These are phyloP conservation scores for Cotesia vestalis DNA, from an alignment of 1,140 invertebrate species.

Conservation along the genomic window DNA sequence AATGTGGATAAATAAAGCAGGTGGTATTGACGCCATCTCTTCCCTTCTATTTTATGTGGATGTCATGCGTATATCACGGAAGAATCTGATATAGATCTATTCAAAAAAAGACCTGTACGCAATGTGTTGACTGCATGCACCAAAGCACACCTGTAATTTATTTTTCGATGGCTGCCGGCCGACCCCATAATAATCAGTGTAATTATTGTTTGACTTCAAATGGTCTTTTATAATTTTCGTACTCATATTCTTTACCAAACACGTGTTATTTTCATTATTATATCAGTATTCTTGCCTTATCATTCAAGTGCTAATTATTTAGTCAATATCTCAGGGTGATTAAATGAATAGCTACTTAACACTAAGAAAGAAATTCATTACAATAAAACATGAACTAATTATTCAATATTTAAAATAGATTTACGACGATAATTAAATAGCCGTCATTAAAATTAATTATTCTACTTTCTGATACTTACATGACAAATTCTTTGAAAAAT, in stretches of 20 bases:
- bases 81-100: slow-evolving; percentile 58
- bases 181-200: slow-evolving; percentile 64
- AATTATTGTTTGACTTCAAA: slow-evolving; percentile 64
- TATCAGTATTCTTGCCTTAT: slow-evolving; percentile 31
- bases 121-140: slow-evolving; percentile 58
- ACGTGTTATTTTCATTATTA: slow-evolving; percentile 36
- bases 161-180: slow-evolving; percentile 57
- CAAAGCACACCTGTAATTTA: slow-evolving; percentile 63
- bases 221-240: slow-evolving; percentile 62
- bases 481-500: too few relatives aligned
- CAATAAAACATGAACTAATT: too few relatives aligned
- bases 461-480: too few relatives aligned
- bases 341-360: too few relatives aligned
- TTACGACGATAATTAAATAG: too few relatives aligned
- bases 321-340: too few relatives aligned
- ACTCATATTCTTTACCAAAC: slow-evolving; percentile 43
- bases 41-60: slow-evolving; percentile 3
- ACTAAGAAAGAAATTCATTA: too few relatives aligned
- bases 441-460: too few relatives aligned
- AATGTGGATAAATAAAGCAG: slow-evolving; percentile 57
- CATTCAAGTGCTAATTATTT: not conserved
- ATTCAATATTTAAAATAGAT: too few relatives aligned
- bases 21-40: slow-evolving; percentile 50
- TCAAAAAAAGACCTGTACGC: slow-evolving; percentile 55
- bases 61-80: slow-evolving; percentile 49